A percentile compares a stretch with the other conserved stretches of the same genome.
phyloP scores from a whole-genome alignment of 2,113 vertebrate genomes.

The Chloropsis cyanopogon region DNA sequence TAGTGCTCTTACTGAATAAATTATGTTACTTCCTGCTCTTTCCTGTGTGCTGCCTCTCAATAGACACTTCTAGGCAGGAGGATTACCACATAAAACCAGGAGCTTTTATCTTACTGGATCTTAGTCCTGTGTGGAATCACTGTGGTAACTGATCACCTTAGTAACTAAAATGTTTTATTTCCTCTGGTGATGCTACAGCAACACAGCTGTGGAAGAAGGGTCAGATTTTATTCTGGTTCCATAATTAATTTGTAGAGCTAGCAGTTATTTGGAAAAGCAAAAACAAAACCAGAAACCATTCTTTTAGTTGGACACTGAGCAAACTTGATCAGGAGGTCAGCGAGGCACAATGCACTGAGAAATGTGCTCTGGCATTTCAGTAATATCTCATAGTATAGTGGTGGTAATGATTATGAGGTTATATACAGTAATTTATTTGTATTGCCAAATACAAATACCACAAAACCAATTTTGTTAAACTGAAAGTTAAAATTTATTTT shows the following conservation, averaged over 20 bases:
- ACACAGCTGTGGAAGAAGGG: background rate
- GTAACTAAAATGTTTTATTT: background rate
- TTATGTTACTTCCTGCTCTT: constrained; percentile 1
- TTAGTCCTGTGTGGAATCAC: background rate
- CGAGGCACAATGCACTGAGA: background rate
- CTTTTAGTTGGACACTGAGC: background rate
- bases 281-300: constrained; percentile 10
- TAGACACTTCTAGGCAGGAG: constrained; percentile 3
- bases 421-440: background rate
- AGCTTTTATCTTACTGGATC: constrained; percentile 2
- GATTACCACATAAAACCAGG: background rate
- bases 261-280: constrained; percentile 21
- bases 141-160: background rate
- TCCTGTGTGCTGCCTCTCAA: background rate
- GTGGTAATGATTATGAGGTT: background rate
- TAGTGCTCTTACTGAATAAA: constrained; percentile 27
- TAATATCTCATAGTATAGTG: background rate
- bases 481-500: background rate
- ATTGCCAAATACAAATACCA: background rate
- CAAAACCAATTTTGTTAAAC: background rate
- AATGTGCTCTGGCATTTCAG: background rate
- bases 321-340: constrained; percentile 26
- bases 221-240: background rate
- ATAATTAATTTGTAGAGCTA: background rate
- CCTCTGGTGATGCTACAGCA: background rate